Evolutionary conservation across 2,888 invertebrate genomes (phyloP), one percentile per base, ranked within the genome.

Genomic region (Microchrysa polita): DNA sequence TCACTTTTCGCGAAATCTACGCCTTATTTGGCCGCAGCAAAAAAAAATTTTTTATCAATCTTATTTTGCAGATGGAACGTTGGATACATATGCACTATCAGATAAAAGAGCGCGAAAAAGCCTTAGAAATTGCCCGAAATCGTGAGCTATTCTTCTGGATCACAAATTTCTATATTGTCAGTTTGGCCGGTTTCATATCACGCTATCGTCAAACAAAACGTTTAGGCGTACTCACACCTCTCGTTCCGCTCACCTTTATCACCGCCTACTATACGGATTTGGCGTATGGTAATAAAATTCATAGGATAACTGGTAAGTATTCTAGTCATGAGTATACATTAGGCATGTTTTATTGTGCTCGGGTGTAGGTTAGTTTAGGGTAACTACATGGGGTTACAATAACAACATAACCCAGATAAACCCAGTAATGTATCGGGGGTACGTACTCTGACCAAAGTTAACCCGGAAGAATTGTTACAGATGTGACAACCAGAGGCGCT

Each of bases 1-100:
- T n/a, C n/a, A n/a, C n/a, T n/a, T n/a, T n/a, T n/a, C n/a, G n/a
- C n/a, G n/a, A n/a, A n/a, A n/a, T n/a, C n/a, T n/a, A n/a, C n/a
- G n/a, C n/a, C n/a, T n/a, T n/a, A n/a, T n/a, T n/a, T n/a, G n/a
- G n/a, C n/a, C n/a, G n/a, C n/a, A n/a, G n/a, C n/a, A n/a, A n/a
- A n/a, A n/a, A n/a, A n/a, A n/a, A n/a, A n/a, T 34, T 34, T 7
- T 34, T 34, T 34, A 5, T 34, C 27, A 34, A 34, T 7, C 7
- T 34, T 7, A 34, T 34, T 34, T 34, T 34, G n/a, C 27, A 91
- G 93, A 88, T 93, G 87, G 93, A 93, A 81, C 87, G 93, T 75
- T 93, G 93, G 86, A 90, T 94, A 77, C 93, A 93, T 81, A 88
- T 94, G 87, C 91, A 91, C 82, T 91, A 92, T 83, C 92, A 92